These are phyloP conservation scores for Tethya wilhelma DNA, from an alignment of 37 sponge, comb jelly and placozoan genomes.

Conservation along the genomic window DNA sequence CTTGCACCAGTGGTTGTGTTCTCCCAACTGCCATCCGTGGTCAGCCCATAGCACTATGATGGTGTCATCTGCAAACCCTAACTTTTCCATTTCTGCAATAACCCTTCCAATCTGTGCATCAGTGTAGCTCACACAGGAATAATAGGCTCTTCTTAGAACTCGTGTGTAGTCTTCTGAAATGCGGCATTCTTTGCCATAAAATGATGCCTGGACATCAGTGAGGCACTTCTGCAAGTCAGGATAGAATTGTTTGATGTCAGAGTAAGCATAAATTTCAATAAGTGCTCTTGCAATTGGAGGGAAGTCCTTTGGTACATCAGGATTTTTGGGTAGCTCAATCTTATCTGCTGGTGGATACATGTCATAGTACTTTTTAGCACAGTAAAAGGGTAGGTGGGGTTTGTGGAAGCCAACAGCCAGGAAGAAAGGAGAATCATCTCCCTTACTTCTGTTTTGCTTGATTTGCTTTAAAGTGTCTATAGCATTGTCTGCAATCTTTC, in stretches of 20 bases:
- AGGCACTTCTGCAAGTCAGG: constrained; percentile 19
- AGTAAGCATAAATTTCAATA: background rate
- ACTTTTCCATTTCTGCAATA: constrained; percentile 11
- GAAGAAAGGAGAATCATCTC: constrained; percentile 47
- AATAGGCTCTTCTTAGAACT: constrained; percentile 26
- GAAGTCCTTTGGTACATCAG: constrained; percentile 26
- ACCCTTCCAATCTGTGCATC: constrained; percentile 48
- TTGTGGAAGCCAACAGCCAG: constrained; percentile 53
- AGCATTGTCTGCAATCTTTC: constrained; percentile 49
- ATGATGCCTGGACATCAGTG: constrained; percentile 14
- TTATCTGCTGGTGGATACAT: constrained; percentile 33
- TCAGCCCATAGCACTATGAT: constrained; percentile 57
- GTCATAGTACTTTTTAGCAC: constrained; percentile 21
- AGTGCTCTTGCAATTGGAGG: constrained; percentile 27
- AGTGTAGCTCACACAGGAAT: constrained; percentile 49
- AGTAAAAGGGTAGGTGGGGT: constrained; percentile 41
- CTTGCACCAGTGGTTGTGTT: constrained; percentile 44
- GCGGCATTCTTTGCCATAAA: constrained; percentile 19
- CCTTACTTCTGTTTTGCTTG: constrained; percentile 10
- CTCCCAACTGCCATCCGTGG: constrained; percentile 64
- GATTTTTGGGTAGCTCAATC: constrained; percentile 33
- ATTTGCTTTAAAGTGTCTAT: constrained; percentile 13
- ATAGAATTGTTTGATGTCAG: background rate
- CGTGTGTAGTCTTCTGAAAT: constrained; percentile 6
- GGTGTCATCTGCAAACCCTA: constrained; percentile 43